Evolutionary conservation across 2,888 invertebrate species (phyloP).

Genomic region (Luperina nickerlii): DNA sequence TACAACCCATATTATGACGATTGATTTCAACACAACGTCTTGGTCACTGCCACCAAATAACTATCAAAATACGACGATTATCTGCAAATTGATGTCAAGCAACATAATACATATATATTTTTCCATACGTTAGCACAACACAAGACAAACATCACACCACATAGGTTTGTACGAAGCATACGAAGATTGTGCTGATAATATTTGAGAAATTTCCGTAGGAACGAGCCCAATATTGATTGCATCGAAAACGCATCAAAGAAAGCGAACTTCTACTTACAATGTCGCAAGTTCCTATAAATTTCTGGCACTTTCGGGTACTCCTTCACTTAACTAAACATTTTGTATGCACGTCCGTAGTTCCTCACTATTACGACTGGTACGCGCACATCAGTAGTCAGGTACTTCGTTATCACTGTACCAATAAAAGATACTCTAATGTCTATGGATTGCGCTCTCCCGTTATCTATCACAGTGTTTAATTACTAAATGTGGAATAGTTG

Average conservation of each 20-base stretch:
- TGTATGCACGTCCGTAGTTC: slow-evolving; percentile 52
- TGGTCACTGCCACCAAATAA: background rate
- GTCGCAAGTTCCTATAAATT: background rate
- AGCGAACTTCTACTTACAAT: slow-evolving; percentile 29
- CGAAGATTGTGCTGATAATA: slow-evolving; percentile 52
- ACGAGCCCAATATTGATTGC: slow-evolving; percentile 9
- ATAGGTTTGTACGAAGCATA: slow-evolving; percentile 20
- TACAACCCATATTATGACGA: background rate
- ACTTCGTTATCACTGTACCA: slow-evolving; percentile 84
- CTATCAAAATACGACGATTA: slow-evolving; percentile 1
- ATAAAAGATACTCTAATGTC: slow-evolving; percentile 86
- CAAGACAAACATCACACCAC: slow-evolving; percentile 20
- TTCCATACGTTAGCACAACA: slow-evolving; percentile 11
- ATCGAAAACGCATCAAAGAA: background rate
- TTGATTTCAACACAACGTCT: background rate
- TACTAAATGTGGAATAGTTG: slow-evolving; percentile 70
- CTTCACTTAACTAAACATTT: slow-evolving; percentile 33
- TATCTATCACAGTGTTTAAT: slow-evolving; percentile 75
- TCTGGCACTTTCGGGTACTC: background rate
- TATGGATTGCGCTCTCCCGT: slow-evolving; percentile 78
- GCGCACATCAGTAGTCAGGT: slow-evolving; percentile 76
- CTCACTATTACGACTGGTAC: slow-evolving; percentile 73
- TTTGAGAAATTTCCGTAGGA: slow-evolving; percentile 44
- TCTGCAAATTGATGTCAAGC: slow-evolving; percentile 5
- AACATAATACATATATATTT: background rate